These are phyloP conservation scores for Spea bombifrons DNA, from an alignment of 2,113 vertebrate species.

Conservation along the genomic window DNA sequence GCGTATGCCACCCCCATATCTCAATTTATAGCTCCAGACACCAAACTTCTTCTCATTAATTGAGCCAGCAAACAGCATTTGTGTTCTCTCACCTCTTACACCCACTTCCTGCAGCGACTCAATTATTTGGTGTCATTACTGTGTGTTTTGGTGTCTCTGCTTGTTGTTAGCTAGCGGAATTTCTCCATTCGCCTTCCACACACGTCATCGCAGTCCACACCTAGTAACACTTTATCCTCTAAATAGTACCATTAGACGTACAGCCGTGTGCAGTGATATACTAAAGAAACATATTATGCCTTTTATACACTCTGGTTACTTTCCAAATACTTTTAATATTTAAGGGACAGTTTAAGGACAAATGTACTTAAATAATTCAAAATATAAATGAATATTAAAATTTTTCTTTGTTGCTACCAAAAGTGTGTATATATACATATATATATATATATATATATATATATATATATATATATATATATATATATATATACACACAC, in stretches of 20 bases:
- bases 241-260: background rate
- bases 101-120: constrained; percentile 34
- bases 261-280: no score
- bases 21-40: constrained; percentile 40
- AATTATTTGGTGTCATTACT: constrained; percentile 38
- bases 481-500: no score
- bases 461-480: no score
- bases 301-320: no score
- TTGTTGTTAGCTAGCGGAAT: background rate
- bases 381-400: no score
- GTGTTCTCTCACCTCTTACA: constrained; percentile 23
- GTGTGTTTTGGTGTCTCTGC: constrained; percentile 18
- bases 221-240: background rate
- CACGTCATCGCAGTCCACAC: background rate
- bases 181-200: background rate
- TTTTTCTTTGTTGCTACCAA: no score
- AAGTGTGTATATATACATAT: no score
- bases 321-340: no score
- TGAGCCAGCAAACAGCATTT: constrained; percentile 29
- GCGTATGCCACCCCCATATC: constrained; percentile 34
- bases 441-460: no score
- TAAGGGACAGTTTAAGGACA: no score
- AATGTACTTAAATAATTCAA: no score
- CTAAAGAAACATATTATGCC: no score
- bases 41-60: constrained; percentile 36